phyloP scores from a whole-genome alignment of 2,888 invertebrate genomes.

The Pseudanteris insignis region DNA sequence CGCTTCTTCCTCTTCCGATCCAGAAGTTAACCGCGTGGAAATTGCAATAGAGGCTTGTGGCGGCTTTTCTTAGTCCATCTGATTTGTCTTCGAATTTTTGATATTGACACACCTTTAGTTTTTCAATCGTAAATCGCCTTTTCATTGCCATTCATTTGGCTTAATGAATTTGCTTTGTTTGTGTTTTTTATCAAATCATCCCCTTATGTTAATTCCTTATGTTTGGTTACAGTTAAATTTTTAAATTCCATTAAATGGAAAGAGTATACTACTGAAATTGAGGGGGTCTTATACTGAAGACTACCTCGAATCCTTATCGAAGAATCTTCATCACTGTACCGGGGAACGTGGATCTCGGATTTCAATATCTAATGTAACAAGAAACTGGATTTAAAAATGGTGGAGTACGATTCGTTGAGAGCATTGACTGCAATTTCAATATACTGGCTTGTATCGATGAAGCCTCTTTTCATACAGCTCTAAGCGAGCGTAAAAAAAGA shows the following conservation, averaged over 20 bases:
- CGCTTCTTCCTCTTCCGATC: constrained; percentile 11
- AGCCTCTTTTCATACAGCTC: constrained; percentile 20
- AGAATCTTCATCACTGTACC: no score
- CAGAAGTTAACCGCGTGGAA: constrained; percentile 25
- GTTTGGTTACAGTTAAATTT: no score
- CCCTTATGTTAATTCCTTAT: no score
- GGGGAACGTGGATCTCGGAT: no score
- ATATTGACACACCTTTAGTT: background rate
- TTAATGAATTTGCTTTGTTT: background rate
- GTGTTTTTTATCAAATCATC: no score
- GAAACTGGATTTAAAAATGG: no score
- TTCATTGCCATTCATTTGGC: background rate
- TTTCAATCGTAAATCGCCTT: background rate
- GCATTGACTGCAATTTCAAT: no score
- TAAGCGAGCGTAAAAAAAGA: constrained; percentile 18
- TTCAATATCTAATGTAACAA: no score
- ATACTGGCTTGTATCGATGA: constrained; percentile 35
- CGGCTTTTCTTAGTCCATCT: constrained; percentile 7
- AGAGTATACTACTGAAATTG: no score
- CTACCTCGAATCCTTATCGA: background rate
- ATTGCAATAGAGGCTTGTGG: constrained; percentile 23
- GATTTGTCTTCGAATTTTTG: background rate
- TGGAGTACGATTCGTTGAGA: no score
- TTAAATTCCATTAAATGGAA: no score
- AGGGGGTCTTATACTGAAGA: no score